Conservation (phyloP, 2,797 vertebrate genomes). For the Clamator glandarius region DNA sequence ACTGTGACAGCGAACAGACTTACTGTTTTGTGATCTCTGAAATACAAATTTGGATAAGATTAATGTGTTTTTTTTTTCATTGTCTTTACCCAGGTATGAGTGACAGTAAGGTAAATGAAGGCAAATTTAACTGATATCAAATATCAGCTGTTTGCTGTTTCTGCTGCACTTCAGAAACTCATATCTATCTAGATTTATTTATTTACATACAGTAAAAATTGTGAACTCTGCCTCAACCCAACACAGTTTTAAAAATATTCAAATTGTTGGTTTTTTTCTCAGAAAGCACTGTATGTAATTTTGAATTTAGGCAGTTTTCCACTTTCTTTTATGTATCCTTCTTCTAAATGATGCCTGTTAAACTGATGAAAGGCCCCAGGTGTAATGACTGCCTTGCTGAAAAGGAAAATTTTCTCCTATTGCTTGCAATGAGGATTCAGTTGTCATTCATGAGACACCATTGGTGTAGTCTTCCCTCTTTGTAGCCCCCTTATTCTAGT, state of each 20-base stretch:
- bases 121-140: not conserved
- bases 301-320: not conserved
- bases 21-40: not conserved
- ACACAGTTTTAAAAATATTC: not conserved
- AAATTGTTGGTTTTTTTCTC: not conserved
- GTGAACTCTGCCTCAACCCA: not conserved
- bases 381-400: not conserved
- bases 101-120: not conserved
- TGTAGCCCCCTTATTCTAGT: not conserved
- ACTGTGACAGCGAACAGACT: not conserved
- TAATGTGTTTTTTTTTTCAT: not conserved
- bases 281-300: not conserved
- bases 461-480: not conserved
- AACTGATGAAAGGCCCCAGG: not conserved
- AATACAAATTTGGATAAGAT: not conserved
- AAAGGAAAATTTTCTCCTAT: not conserved
- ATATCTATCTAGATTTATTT: not conserved
- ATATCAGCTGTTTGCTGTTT: not conserved
- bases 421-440: fast-evolving
- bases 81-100: not conserved
- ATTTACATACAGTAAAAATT: not conserved
- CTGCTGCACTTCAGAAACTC: not conserved
- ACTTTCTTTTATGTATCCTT: not conserved
- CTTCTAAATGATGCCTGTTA: not conserved
- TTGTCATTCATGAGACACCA: fast-evolving